Base-by-base conservation (phyloP, 2,113 vertebrate species). In the Datnioides undecimradiatus region DNA sequence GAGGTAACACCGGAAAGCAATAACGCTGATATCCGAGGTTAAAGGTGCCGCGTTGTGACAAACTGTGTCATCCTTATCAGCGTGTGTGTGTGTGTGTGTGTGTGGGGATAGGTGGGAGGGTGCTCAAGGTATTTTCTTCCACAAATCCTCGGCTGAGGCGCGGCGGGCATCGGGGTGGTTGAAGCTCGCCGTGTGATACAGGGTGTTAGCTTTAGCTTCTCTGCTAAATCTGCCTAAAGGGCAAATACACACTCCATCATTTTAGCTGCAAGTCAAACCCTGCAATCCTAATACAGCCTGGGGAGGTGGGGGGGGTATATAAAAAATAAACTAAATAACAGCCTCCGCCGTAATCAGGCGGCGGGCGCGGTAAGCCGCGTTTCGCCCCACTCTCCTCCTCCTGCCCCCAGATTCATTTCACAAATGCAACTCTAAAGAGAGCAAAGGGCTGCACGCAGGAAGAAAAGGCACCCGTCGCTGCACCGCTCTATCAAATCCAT, bases 161-260 rank as follows among this genome's bases (percentile, higher is more conserved):
- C 71, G 70, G 67, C 79, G 33, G 84, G 80, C 71, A 75, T n/a
- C 17, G n/a, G 70, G 58, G 21, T 19, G 70, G 55, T 82, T 85
- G 33, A 76, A 84, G 67, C 77, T 43, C 58, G 1, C 31, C 6
- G 69, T 81, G 73, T 81, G 85, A 86, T 86, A 86, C 63, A 65
- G 8, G 73, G 74, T 86, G 82, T 87, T 82, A 82, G 79, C 81
- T 87, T 81, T 74, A 82, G 80, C 80, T 85, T 84, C 76, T 81
- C 58, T 63, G 66, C 77, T 90, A 87, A 93, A 90, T 90, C 90
- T 91, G 87, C 87, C 89, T 83, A 80, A 88, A 88, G 85, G 87
- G 80, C 87, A 87, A 40, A 86, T 75, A n/a, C n/a, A 86, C 55
- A 41, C 79, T 46, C 49, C 45, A 23, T 64, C 85, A 85, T 86